Evolutionary conservation across 2,797 vertebrate genomes (phyloP), one percentile per base, ranked within the genome.

Genomic region (Scolopax rusticola): DNA sequence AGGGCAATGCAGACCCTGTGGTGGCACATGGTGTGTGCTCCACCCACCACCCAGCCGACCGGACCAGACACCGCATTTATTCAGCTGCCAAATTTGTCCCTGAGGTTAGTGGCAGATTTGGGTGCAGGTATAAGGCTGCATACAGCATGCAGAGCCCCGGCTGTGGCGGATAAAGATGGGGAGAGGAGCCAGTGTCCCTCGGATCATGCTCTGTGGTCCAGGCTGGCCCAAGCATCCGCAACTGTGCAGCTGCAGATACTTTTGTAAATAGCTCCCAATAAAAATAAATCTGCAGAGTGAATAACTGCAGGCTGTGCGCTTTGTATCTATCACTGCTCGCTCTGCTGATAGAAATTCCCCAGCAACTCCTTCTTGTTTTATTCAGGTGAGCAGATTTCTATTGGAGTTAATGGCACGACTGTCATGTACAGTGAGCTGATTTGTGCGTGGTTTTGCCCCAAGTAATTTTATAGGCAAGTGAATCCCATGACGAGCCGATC

Each of bases 261-360:
- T 76, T 91, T 73, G 73, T 78, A 94, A 92, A 91, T 73, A 95
- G 73, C 82, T 94, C 61, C 77, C 87, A 86, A 93, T 84, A 91
- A 92, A 96, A 96, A 68, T 76, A 65, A 75, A 91, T 65, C 77
- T 90, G 50, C 60, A 43, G 89, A 61, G 45, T 51, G 89, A 77
- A 87, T 91, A 78, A 86, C 93, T 91, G 47, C 74, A 48, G 89
- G 89, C 84, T 93, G 69, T 50, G 13, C 1, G 21, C 83, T 96
- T 67, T 67, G 61, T 94, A 17, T 93, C 90, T 79, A 30, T 91
- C 82, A 36, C 80, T 57, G 73, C 93, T 96, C 48, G 0, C 63
- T 63, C n/a, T 2, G 3, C 45, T 28, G 89, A 59, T 51, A 92
- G 85, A 95, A 92, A 93, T 57, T 64, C 76, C 74, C 48, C 0